Conservation (phyloP, 2,797 vertebrate genomes). For the Melanitta fusca region DNA sequence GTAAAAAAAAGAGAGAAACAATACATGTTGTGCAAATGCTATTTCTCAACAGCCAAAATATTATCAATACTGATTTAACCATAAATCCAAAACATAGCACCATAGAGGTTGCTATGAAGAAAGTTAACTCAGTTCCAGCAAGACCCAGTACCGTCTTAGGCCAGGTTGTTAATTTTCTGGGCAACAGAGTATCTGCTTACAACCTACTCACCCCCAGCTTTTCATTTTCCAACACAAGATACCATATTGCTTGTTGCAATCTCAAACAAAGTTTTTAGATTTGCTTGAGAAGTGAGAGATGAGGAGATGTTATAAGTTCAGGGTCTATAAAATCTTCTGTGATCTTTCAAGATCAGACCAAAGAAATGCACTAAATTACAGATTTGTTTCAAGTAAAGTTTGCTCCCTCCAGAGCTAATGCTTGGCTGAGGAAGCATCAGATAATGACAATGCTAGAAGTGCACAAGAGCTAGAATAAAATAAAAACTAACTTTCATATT, state of each 20-base stretch:
- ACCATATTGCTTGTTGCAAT: neutral
- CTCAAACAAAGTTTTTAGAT: accelerated
- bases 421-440: neutral
- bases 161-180: neutral
- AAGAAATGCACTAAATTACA: neutral
- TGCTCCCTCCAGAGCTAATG: neutral
- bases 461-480: neutral
- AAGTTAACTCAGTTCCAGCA: neutral
- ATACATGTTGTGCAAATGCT: neutral
- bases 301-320: neutral
- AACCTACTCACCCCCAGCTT: neutral
- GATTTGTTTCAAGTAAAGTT: neutral
- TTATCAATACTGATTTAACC: neutral
- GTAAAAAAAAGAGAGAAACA: neutral
- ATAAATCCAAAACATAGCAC: neutral
- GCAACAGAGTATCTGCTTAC: neutral
- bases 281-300: neutral
- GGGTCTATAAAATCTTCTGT: neutral
- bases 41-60: neutral
- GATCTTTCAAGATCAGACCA: neutral
- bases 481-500: neutral
- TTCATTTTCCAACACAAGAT: neutral
- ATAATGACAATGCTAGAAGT: neutral
- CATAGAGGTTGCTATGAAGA: neutral
- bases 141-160: neutral